Evolutionary conservation across 30 jellyfish, hydroid and myxozoan species (phyloP), one percentile per base, ranked within the genome.

Genomic region (Hydra vulgaris): DNA sequence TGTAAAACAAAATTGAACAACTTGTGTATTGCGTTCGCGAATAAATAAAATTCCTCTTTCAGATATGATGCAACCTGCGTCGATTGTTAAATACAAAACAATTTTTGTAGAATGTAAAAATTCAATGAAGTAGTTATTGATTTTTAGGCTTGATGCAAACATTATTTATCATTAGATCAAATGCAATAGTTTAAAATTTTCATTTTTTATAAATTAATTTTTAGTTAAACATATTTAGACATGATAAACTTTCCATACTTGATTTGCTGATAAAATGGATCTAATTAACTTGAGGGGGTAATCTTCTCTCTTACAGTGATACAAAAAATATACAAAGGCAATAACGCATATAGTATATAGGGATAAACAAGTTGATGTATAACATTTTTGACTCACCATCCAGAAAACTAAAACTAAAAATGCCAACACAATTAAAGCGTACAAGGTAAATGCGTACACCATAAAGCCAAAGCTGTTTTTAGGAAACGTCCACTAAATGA

Each of bases 371-470:
- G 87, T 95, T 15, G 96, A 90, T 22, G 95, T 73, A 15, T 78
- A 27, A 75, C 97, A 90, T n/a, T 94, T 92, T 78, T 90, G 97
- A 7, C 95, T 76, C 21, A 96, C 97, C 0, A 90, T 85, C 97
- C 97, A 90, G 18, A 81, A 72, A 74, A 90, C 87, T 95, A 90
- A 74, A 16, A 89, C 95, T 52, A 91, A 67, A 55, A 90, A 90
- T 27, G 87, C 95, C 25, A 86, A 72, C 96, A 90, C 78, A 25
- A 90, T 82, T 21, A 90, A 81, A 85, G 86, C 81, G 80, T 90
- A 90, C 20, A 86, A 52, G 21, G 86, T 56, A 77, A 90, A 90
- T 53, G 87, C 75, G 79, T 79, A 90, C 72, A 81, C 89, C 54
- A 90, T 88, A 82, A 86, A 82, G 72, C 85, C 95, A 74, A 94